Percentiles rank a stretch among this genome's conserved stretches.
These are phyloP conservation scores for Cosmorhoe ocellata DNA, from an alignment of 2,888 invertebrate genomes.

Conservation along the genomic window DNA sequence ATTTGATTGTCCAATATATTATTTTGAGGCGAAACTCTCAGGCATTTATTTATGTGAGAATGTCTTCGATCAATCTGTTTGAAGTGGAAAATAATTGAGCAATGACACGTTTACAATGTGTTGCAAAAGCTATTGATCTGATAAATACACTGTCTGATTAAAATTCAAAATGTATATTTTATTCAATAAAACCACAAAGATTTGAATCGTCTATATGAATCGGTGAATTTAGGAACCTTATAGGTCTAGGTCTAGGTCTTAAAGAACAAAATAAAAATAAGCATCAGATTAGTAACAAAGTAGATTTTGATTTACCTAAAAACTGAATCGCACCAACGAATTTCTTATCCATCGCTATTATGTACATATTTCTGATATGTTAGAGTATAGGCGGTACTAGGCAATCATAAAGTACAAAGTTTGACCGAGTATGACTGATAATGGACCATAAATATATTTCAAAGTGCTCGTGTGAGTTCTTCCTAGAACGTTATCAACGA, in stretches of 20 bases:
- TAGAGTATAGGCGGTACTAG: neutral
- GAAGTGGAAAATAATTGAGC: slow-evolving; percentile 18
- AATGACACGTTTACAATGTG: slow-evolving; percentile 31
- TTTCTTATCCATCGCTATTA: too few relatives aligned
- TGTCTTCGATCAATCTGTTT: slow-evolving; percentile 10
- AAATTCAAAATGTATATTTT: too few relatives aligned
- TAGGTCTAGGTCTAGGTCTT: too few relatives aligned
- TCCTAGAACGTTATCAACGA: slow-evolving; percentile 17
- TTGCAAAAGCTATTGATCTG: slow-evolving; percentile 29
- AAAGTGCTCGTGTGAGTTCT: slow-evolving; percentile 6
- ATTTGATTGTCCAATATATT: slow-evolving; percentile 24
- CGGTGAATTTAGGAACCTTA: too few relatives aligned
- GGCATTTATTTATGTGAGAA: slow-evolving; percentile 6
- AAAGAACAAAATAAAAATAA: too few relatives aligned
- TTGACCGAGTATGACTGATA: slow-evolving; percentile 4
- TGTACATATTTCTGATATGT: too few relatives aligned
- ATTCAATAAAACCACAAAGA: too few relatives aligned
- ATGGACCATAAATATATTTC: slow-evolving; percentile 12
- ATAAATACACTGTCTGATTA: neutral
- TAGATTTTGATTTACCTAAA: too few relatives aligned
- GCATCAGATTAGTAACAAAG: too few relatives aligned
- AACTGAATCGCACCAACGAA: too few relatives aligned
- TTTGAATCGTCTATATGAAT: too few relatives aligned
- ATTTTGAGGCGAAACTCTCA: slow-evolving; percentile 7
- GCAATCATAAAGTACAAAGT: neutral